phyloP scores from a whole-genome alignment of 2,888 invertebrate species.

The Dichetophora obliterata region DNA sequence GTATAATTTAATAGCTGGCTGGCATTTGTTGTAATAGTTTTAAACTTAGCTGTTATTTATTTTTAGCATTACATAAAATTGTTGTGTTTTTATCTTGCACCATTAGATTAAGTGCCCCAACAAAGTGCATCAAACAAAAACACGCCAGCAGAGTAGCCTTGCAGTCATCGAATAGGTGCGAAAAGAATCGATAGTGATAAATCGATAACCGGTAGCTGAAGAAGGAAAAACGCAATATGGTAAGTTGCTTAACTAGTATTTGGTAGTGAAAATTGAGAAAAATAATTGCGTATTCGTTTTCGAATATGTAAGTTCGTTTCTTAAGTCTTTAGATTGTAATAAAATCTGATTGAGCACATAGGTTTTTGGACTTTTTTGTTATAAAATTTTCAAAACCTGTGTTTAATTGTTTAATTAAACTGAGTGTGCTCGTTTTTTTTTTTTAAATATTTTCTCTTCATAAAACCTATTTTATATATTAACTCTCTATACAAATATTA shows the following conservation, averaged over 20 bases:
- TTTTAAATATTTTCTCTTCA: no score
- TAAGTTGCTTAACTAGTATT: neutral
- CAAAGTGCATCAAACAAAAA: neutral
- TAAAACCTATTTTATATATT: no score
- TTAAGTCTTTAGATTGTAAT: no score
- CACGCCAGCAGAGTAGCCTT: neutral
- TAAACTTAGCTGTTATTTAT: neutral
- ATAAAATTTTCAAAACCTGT: no score
- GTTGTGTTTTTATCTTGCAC: constrained; percentile 3
- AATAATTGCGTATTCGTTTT: no score
- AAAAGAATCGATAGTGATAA: neutral
- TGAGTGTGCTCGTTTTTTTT: no score
- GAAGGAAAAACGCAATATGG: neutral
- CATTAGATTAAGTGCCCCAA: neutral
- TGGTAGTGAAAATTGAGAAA: no score
- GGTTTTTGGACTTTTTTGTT: no score
- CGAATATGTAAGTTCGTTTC: no score
- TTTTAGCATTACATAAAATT: neutral
- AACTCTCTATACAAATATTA: no score
- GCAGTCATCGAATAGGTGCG: neutral
- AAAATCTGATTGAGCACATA: no score
- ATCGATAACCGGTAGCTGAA: neutral
- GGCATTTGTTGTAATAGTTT: neutral
- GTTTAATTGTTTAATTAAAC: no score
- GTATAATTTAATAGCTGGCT: neutral